Percentiles rank a stretch among this genome's conserved stretches.
phyloP scores from a whole-genome alignment of 2,113 vertebrate species.

The Cynopterus brachyotis region DNA sequence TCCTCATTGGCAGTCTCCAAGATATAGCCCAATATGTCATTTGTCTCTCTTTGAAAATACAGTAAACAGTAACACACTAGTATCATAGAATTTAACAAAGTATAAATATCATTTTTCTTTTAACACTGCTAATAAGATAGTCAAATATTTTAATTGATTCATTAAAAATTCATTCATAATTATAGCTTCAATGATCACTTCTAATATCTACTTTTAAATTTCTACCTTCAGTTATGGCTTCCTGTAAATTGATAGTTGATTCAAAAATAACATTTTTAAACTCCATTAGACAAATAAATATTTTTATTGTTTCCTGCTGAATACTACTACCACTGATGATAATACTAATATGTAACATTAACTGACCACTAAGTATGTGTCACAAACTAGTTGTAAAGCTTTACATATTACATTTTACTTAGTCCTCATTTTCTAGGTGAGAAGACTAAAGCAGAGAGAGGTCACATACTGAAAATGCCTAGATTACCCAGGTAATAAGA shows the following conservation, averaged over 20 bases:
- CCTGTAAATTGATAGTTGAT: background rate
- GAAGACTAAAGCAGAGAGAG: background rate
- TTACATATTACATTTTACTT: background rate
- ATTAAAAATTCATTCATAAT: background rate
- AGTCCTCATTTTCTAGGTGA: background rate
- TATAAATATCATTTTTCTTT: background rate
- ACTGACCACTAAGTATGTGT: background rate
- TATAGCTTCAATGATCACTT: background rate
- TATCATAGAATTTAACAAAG: background rate
- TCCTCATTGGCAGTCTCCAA: background rate
- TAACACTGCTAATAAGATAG: background rate
- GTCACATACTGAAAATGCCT: background rate
- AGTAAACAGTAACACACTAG: background rate
- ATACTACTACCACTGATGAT: background rate
- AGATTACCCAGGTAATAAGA: background rate
- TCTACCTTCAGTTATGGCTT: background rate
- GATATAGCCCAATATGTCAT: background rate
- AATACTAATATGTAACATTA: background rate
- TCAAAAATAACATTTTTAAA: background rate
- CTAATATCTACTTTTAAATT: background rate
- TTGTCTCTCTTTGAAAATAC: background rate
- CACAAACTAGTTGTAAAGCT: background rate
- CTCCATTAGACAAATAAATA: background rate
- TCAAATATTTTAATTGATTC: background rate
- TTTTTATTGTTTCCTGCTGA: background rate